These are phyloP conservation scores for Acrobasis consociella DNA, from an alignment of 2,888 invertebrate species.

Conservation along the genomic window DNA sequence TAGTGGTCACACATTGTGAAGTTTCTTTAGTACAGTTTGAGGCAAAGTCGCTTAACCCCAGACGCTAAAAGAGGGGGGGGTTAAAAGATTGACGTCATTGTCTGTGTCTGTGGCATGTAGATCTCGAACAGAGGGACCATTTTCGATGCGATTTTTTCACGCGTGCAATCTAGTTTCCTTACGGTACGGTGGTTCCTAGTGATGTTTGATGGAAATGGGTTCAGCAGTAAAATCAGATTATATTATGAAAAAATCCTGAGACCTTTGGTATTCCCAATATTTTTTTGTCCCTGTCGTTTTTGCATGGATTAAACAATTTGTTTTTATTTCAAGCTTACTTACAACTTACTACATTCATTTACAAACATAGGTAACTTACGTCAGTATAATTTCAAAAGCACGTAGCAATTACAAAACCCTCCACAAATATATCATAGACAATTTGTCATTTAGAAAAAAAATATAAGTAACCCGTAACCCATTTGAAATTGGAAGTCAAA, in stretches of 20 bases:
- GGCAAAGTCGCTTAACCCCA: too few species aligned
- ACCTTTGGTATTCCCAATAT: neutral
- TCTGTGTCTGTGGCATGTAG: neutral
- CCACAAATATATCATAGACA: conserved; percentile 51
- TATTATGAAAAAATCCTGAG: neutral
- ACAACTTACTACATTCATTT: neutral
- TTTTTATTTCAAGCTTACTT: too few species aligned
- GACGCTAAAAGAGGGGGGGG: neutral
- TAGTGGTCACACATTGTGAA: too few species aligned
- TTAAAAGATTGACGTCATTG: neutral
- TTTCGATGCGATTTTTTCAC: too few species aligned
- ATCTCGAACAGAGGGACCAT: too few species aligned
- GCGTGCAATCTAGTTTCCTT: too few species aligned
- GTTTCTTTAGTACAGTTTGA: too few species aligned
- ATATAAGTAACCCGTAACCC: conserved; percentile 17
- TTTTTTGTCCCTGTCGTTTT: too few species aligned
- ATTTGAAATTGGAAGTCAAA: conserved; percentile 39
- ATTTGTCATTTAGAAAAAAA: conserved; percentile 46
- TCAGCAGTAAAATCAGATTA: too few species aligned
- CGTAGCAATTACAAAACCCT: conserved; percentile 23
- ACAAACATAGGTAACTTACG: neutral
- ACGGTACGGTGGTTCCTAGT: too few species aligned
- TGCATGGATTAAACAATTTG: too few species aligned
- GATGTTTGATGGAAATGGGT: too few species aligned
- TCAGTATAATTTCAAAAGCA: neutral